Percentiles rank a stretch among this genome's conserved stretches.
Conservation (phyloP, 2,113 vertebrate species). For the Cryptotis parvus region DNA sequence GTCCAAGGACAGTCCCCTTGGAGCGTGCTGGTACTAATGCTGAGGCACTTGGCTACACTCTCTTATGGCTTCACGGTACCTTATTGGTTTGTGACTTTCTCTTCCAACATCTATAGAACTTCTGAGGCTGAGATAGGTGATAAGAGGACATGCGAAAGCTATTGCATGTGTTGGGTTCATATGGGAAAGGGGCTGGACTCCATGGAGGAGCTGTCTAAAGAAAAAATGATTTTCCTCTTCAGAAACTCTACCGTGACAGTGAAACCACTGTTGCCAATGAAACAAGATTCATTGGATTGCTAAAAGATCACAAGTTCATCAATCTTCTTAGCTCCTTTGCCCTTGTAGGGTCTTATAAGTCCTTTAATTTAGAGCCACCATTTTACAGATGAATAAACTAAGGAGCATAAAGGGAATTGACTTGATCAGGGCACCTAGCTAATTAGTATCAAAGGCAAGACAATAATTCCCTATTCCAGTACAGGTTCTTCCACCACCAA, state of each 20-base stretch:
- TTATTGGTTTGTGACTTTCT: neutral
- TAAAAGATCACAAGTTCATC: neutral
- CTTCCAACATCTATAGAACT: neutral
- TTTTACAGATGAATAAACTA: constrained; percentile 2
- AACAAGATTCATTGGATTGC: neutral
- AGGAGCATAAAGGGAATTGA: neutral
- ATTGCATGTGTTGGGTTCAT: neutral
- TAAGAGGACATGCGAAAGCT: neutral
- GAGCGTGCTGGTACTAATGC: neutral
- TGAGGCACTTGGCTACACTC: neutral
- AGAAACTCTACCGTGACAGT: neutral
- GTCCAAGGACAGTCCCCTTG: neutral
- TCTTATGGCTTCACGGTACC: no score
- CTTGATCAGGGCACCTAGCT: neutral
- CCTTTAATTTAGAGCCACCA: constrained; percentile 19
- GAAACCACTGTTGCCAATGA: neutral
- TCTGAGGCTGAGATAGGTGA: rapidly evolving
- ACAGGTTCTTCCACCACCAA: neutral
- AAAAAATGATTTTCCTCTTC: neutral
- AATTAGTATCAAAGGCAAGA: neutral
- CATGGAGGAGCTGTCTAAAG: neutral
- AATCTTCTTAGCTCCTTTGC: neutral
- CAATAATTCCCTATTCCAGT: neutral
- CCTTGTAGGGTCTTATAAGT: neutral
- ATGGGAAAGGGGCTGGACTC: neutral